Conservation (phyloP, 2,888 invertebrate genomes). For the Andrena bicolor region DNA sequence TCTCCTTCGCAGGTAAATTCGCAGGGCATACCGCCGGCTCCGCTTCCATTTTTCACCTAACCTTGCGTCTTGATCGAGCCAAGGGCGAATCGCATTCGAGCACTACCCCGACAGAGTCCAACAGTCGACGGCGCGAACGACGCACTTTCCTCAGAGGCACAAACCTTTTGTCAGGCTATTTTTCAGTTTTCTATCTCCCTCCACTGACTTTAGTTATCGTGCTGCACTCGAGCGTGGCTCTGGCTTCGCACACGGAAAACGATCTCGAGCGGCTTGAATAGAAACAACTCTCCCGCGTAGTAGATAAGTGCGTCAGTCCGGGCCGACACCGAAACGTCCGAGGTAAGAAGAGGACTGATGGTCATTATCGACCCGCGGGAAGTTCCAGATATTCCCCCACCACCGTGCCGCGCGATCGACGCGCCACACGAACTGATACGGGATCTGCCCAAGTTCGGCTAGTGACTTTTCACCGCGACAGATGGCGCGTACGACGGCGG, state of each 20-base stretch:
- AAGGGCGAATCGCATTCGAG: slow-evolving; percentile 61
- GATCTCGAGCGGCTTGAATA: neutral
- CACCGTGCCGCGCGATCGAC: slow-evolving; percentile 65
- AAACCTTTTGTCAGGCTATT: neutral
- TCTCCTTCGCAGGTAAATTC: slow-evolving; percentile 59
- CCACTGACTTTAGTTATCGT: neutral
- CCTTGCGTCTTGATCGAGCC: slow-evolving; percentile 44
- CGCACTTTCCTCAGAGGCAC: slow-evolving; percentile 40
- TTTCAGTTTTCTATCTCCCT: slow-evolving; percentile 1
- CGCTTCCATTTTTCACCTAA: slow-evolving; percentile 60
- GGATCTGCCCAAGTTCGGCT: neutral
- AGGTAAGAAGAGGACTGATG: slow-evolving; percentile 86
- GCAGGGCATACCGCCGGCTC: slow-evolving; percentile 59
- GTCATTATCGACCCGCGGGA: slow-evolving; percentile 84
- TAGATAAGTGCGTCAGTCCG: neutral
- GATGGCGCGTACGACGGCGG: neutral
- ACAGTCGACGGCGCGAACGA: slow-evolving; percentile 29
- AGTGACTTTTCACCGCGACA: neutral
- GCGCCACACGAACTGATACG: slow-evolving; percentile 3
- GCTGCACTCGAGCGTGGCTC: neutral
- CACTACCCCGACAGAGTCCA: slow-evolving; percentile 35
- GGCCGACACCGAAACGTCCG: slow-evolving; percentile 17
- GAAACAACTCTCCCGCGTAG: slow-evolving; percentile 9
- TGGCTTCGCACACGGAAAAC: neutral
- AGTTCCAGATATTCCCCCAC: slow-evolving; percentile 76